Evolutionary conservation across 37 sponge, comb jelly and placozoan genomes (phyloP).

Genomic region (Cliona cf. orientalis): DNA sequence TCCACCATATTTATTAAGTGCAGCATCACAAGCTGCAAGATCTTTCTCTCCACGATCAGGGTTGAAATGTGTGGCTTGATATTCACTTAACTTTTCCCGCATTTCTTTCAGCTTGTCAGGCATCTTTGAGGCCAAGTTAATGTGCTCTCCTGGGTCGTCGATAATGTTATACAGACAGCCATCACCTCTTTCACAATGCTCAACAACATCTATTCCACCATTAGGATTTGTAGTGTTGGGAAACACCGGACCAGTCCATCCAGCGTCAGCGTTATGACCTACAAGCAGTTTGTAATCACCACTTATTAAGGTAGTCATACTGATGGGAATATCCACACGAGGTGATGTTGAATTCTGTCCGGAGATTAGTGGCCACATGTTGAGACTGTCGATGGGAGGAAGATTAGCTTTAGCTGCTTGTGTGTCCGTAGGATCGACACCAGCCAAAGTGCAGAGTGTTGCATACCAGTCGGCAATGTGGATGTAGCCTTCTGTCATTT

Average conservation of each 20-base stretch:
- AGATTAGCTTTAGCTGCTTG: conserved; percentile 24
- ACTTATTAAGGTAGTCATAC: too few relatives aligned
- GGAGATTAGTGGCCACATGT: too few relatives aligned
- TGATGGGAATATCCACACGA: too few relatives aligned
- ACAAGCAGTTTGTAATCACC: not conserved
- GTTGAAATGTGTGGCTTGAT: conserved; percentile 7
- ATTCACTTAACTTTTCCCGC: conserved; percentile 3
- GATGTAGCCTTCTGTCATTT: conserved; percentile 37
- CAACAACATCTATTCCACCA: conserved; percentile 26
- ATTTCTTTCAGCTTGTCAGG: conserved; percentile 28
- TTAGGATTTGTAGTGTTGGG: conserved; percentile 33
- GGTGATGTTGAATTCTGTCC: too few relatives aligned
- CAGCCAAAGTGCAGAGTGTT: conserved; percentile 66
- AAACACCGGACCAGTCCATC: conserved; percentile 45
- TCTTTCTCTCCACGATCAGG: conserved; percentile 5
- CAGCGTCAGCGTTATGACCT: conserved; percentile 21
- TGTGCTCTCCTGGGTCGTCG: conserved; percentile 29
- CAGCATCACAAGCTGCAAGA: not conserved
- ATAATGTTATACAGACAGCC: conserved; percentile 57
- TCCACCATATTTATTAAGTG: not conserved
- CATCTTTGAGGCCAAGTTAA: conserved; percentile 26
- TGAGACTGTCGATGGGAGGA: conserved; percentile 27
- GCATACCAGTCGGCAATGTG: conserved; percentile 53
- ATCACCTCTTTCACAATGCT: conserved; percentile 11
- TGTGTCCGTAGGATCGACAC: conserved; percentile 33